Evolutionary conservation across 2,888 invertebrate genomes (phyloP).

Genomic region (Tachina lurida): DNA sequence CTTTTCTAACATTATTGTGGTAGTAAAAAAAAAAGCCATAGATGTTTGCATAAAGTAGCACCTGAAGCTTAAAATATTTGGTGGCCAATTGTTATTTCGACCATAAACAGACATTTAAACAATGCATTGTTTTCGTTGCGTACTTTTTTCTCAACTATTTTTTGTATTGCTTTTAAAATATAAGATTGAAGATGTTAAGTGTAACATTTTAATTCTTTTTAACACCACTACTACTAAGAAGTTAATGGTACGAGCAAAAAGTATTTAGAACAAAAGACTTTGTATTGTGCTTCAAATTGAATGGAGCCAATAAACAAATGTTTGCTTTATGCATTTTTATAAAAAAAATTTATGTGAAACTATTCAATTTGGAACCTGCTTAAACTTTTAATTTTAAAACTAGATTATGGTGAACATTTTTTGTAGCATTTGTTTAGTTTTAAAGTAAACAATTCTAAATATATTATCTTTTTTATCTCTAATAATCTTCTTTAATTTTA

Average conservation of each 20-base stretch:
- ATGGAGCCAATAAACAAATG: neutral
- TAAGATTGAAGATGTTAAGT: constrained; percentile 62
- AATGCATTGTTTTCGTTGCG: constrained; percentile 55
- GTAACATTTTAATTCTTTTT: constrained; percentile 68
- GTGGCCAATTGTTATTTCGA: constrained; percentile 70
- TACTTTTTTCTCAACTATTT: neutral
- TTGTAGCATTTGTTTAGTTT: neutral
- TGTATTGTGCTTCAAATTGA: neutral
- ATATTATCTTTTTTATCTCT: no score
- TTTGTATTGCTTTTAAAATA: neutral
- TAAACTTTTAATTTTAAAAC: neutral
- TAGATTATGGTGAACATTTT: neutral
- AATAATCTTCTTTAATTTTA: no score
- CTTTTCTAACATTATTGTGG: constrained; percentile 34
- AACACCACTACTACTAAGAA: neutral
- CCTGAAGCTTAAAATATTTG: constrained; percentile 70
- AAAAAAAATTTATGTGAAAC: neutral
- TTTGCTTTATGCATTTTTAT: neutral
- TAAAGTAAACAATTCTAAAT: no score
- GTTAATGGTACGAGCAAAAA: neutral
- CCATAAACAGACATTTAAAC: constrained; percentile 65
- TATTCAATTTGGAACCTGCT: neutral
- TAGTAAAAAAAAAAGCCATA: constrained; percentile 56
- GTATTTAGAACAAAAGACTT: neutral
- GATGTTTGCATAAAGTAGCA: constrained; percentile 70